Conservation (phyloP, 2,113 vertebrate genomes). For the Notarius quadriscutis region DNA sequence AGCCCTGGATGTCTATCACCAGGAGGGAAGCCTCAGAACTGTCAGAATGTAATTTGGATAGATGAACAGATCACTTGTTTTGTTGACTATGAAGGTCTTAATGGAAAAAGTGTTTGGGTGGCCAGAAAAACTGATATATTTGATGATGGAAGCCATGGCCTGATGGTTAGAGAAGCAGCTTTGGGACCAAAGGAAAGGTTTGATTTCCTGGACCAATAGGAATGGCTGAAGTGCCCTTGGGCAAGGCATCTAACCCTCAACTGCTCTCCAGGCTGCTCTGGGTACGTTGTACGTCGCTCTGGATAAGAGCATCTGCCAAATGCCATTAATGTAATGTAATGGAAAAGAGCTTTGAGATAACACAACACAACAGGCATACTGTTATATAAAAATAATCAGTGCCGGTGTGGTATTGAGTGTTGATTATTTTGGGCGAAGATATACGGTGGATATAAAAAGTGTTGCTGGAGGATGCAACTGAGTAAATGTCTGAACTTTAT, state of each 20-base stretch:
- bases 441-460: no score
- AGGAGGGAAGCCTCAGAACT: slow-evolving; percentile 50
- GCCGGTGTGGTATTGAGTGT: neutral
- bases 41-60: slow-evolving; percentile 69
- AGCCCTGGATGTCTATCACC: slow-evolving; percentile 61
- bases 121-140: slow-evolving; percentile 38
- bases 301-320: no score
- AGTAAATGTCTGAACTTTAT: no score
- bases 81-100: slow-evolving; percentile 64
- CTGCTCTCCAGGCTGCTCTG: no score
- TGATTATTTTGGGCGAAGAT: neutral
- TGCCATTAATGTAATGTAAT: no score
- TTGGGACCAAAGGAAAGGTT: no score
- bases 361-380: neutral
- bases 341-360: neutral
- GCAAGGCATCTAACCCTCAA: no score
- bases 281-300: no score
- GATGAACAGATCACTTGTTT: slow-evolving; percentile 65
- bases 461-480: no score
- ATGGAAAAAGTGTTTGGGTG: slow-evolving; percentile 33
- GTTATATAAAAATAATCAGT: neutral
- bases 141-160: slow-evolving; percentile 7
- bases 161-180: no score
- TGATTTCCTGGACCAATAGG: no score
- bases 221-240: no score